These are phyloP conservation scores for Octomys mimax DNA, from an alignment of 2,797 vertebrate genomes.

Conservation along the genomic window DNA sequence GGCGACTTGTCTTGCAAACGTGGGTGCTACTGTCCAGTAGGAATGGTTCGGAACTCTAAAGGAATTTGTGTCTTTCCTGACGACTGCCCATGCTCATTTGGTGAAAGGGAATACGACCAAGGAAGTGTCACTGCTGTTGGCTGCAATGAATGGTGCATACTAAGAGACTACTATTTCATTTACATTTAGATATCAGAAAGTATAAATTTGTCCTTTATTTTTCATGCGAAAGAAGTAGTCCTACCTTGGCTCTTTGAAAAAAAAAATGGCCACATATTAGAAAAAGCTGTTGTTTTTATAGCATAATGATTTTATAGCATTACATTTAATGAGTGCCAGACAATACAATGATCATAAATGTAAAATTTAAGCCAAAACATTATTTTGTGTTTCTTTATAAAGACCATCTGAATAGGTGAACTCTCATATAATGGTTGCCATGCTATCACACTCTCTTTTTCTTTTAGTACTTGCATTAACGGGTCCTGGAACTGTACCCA, in stretches of 20 bases:
- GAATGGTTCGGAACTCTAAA: slow-evolving; percentile 89
- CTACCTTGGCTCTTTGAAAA: neutral
- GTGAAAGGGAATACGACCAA: slow-evolving; percentile 87
- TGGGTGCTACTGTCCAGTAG: slow-evolving; percentile 92
- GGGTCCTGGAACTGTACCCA: slow-evolving; percentile 91
- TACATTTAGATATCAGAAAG: slow-evolving; percentile 7
- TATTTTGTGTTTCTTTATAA: slow-evolving; percentile 37
- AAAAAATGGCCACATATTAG: slow-evolving; percentile 35
- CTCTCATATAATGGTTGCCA: neutral
- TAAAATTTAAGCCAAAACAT: neutral
- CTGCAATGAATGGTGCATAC: slow-evolving; percentile 90
- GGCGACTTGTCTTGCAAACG: slow-evolving; percentile 86
- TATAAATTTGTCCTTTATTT: neutral
- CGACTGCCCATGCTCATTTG: slow-evolving; percentile 91
- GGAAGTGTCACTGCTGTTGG: slow-evolving; percentile 87
- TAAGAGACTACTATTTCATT: neutral
- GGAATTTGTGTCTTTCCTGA: slow-evolving; percentile 89
- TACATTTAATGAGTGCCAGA: neutral
- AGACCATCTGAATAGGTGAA: neutral
- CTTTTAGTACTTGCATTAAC: slow-evolving; percentile 87
- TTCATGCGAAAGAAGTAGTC: neutral
- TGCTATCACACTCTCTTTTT: neutral
- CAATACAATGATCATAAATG: neutral
- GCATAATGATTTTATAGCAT: neutral
- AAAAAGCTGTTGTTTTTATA: neutral